Conservation (phyloP, 2,113 vertebrate genomes). For the Puffinus mauretanicus region DNA sequence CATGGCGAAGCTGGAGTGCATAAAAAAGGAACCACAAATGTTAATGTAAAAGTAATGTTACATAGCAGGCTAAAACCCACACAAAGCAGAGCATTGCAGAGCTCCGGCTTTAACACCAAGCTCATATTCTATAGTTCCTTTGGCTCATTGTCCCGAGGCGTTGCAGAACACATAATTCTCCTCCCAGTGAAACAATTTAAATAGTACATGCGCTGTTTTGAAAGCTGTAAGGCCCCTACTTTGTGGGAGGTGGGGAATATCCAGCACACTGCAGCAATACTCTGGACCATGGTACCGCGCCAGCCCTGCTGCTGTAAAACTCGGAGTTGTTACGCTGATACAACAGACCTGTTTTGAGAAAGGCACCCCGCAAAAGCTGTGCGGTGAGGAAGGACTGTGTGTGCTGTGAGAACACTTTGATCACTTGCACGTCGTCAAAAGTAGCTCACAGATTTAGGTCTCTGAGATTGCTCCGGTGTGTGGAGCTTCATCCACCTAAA, state of each 20-base stretch:
- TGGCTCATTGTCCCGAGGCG: conserved; percentile 50
- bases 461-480: not conserved
- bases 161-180: conserved; percentile 48
- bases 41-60: conserved; percentile 66
- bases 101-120: conserved; percentile 30
- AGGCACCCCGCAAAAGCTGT: not conserved
- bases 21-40: conserved; percentile 58
- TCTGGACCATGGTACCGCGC: not conserved
- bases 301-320: conserved; percentile 16
- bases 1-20: conserved; percentile 50
- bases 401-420: not conserved
- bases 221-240: conserved; percentile 30
- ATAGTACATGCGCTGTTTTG: conserved; percentile 38
- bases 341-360: not conserved
- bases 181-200: conserved; percentile 50
- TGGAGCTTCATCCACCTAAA: not conserved
- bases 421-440: not conserved
- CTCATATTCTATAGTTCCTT: conserved; percentile 58
- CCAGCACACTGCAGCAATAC: not conserved
- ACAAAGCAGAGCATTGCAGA: conserved; percentile 45
- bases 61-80: conserved; percentile 54
- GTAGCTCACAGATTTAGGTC: not conserved
- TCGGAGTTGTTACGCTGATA: not conserved
- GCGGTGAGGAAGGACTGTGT: not conserved
- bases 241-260: conserved; percentile 51